Percentiles rank a stretch among this genome's conserved stretches.
These are phyloP conservation scores for Aselliscus stoliczkanus DNA, from an alignment of 2,797 vertebrate genomes.

Conservation along the genomic window DNA sequence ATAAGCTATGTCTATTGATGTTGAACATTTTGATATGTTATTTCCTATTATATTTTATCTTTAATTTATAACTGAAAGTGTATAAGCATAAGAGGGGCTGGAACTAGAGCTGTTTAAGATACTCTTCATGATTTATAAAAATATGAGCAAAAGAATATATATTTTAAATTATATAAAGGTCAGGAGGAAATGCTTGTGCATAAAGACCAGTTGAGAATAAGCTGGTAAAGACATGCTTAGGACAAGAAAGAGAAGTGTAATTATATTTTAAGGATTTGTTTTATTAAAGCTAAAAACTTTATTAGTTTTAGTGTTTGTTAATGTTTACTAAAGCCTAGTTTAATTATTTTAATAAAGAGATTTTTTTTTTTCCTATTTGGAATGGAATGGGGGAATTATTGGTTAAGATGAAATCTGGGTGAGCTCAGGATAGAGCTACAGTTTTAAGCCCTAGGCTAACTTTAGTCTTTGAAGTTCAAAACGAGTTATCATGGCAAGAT, in stretches of 20 bases:
- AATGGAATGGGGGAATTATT: neutral
- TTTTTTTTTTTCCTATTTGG: neutral
- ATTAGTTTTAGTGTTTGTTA: conserved; percentile 23
- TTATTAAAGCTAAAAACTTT: conserved; percentile 23
- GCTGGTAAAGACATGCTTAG: neutral
- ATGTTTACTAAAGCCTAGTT: neutral
- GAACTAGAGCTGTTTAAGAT: neutral
- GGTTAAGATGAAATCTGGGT: conserved; percentile 5
- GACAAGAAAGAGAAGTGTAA: conserved; percentile 5
- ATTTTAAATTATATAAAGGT: neutral
- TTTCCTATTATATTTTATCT: neutral
- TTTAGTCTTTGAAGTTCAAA: conserved; percentile 55
- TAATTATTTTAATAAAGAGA: conserved; percentile 32
- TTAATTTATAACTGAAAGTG: conserved; percentile 6
- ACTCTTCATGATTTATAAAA: neutral
- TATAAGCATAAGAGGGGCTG: neutral
- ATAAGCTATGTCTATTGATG: neutral
- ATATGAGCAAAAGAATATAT: neutral
- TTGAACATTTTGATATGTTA: neutral
- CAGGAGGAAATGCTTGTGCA: neutral
- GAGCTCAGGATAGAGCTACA: neutral
- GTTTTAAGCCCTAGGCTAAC: conserved; percentile 10
- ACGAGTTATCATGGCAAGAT: neutral
- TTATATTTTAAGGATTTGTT: neutral
- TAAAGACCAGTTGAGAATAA: neutral